A percentile compares a stretch with the other conserved stretches of the same genome.
Evolutionary conservation across 2,797 vertebrate species (phyloP).

Genomic region (Characodon lateralis): DNA sequence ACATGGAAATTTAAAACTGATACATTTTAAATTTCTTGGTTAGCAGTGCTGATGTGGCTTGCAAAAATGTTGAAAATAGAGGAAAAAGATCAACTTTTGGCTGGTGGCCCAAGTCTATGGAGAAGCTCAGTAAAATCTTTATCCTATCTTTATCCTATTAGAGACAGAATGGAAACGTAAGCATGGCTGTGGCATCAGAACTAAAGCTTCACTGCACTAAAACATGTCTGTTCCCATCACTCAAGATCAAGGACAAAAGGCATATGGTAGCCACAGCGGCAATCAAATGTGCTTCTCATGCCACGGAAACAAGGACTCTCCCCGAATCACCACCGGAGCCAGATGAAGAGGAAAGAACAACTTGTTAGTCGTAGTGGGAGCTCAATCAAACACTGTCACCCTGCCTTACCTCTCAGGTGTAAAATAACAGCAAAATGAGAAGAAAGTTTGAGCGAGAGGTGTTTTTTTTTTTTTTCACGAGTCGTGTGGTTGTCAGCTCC

Average conservation of each 20-base stretch:
- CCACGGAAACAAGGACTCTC: constrained; percentile 21
- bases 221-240: not conserved
- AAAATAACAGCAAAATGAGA: constrained; percentile 68
- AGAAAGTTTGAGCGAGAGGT: constrained; percentile 54
- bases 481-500: constrained; percentile 28
- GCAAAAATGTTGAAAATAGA: constrained; percentile 49
- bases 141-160: constrained; percentile 33
- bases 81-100: constrained; percentile 48
- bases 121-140: constrained; percentile 34
- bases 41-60: not conserved
- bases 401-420: constrained; percentile 63
- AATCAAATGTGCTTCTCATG: constrained; percentile 32
- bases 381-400: constrained; percentile 65
- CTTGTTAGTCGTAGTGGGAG: constrained; percentile 51
- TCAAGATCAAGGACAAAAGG: constrained; percentile 29
- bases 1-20: not conserved
- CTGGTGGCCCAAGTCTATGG: constrained; percentile 47
- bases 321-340: constrained; percentile 13
- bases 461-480: constrained; percentile 38
- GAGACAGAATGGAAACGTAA: constrained; percentile 15
- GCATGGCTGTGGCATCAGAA: constrained; percentile 11
- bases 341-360: constrained; percentile 43
- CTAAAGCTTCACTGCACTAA: not conserved
- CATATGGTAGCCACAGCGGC: constrained; percentile 16
- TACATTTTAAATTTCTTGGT: not conserved